Evolutionary conservation across 2,797 vertebrate genomes (phyloP).

Genomic region (Toxotes lorentzi): DNA sequence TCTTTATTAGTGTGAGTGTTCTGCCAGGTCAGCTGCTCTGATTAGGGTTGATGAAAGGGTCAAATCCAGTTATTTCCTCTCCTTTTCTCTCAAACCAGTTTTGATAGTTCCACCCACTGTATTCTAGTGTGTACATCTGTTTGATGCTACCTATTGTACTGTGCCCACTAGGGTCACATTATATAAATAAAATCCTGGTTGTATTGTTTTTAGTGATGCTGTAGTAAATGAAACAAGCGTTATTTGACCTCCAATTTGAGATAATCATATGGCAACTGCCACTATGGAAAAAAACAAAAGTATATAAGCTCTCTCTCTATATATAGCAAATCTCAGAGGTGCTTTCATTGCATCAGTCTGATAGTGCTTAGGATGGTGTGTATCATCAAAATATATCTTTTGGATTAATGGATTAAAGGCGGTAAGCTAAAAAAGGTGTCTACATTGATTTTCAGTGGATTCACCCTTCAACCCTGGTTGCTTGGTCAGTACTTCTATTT

Average conservation of each 20-base stretch:
- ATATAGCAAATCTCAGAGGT: not conserved
- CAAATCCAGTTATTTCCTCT: slow-evolving; percentile 13
- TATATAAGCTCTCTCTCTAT: too few species aligned
- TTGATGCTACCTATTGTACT: not conserved
- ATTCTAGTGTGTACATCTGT: not conserved
- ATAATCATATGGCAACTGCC: not conserved
- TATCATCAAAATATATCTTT: not conserved
- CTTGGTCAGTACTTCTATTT: slow-evolving; percentile 5
- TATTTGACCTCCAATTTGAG: not conserved
- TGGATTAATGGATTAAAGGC: not conserved
- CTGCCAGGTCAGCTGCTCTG: slow-evolving; percentile 53
- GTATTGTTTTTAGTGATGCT: slow-evolving; percentile 14
- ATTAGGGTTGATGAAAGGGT: slow-evolving; percentile 58
- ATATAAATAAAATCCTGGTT: not conserved
- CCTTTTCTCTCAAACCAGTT: not conserved
- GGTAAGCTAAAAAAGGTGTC: not conserved
- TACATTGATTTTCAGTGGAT: not conserved
- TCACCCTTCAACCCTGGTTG: not conserved
- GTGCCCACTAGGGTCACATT: not conserved
- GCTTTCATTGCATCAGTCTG: not conserved
- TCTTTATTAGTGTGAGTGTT: slow-evolving; percentile 7
- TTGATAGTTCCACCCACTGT: not conserved
- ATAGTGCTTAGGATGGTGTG: not conserved
- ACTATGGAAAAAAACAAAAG: not conserved
- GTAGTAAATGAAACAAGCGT: not conserved